Base-by-base conservation (phyloP, 2,888 invertebrate species). In the Cryptocephalus moraei region DNA sequence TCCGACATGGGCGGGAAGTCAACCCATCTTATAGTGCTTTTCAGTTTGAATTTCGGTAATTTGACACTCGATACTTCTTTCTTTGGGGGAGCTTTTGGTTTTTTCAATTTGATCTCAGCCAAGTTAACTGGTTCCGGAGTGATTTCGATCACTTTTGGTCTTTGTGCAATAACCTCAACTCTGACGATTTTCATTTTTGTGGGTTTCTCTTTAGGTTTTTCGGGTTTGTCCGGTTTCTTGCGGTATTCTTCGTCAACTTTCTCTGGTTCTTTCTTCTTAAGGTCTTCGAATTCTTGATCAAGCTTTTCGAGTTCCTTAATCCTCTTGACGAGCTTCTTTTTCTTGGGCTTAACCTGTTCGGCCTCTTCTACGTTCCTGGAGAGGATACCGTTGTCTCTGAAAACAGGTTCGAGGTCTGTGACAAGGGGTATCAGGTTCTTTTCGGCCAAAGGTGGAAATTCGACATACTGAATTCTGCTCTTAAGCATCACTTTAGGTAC, bases 401-500 rank as follows among this genome's bases (percentile, higher is more conserved):
- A 54, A 9, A 62, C 62, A 11, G 67, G 66, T 56, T 64, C 57
- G 53, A 69, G 55, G 47, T 67, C 56, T 39, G 66, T 64, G 14
- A 70, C 60, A 8, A 59, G 46, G 1, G 66, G 58, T 45, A 56
- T 61, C 39, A 64, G 59, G 51, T 66, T 62, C 39, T 50, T 49
- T 56, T 67, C 62, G 39, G 56, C 55, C 22, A 57, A 45, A 33
- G 69, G 68, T 44, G 72, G 70, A 51, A 73, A 73, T 43, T 73
- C 70, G 1, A 75, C 62, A 53, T 75, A 75, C 39, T 71, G 74
- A n/a, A 86, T 80, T 53, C 82, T 76, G 62, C 85, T 86, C 60
- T 83, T 84, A 1, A 87, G 69, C 61, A 81, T 75, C 38, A 84
- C 72, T 65, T 81, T 84, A 0, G 83, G 84, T 44, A 85, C 66